Base-by-base conservation (phyloP, 2,113 vertebrate species). In the Tricholaema leucomelas region DNA sequence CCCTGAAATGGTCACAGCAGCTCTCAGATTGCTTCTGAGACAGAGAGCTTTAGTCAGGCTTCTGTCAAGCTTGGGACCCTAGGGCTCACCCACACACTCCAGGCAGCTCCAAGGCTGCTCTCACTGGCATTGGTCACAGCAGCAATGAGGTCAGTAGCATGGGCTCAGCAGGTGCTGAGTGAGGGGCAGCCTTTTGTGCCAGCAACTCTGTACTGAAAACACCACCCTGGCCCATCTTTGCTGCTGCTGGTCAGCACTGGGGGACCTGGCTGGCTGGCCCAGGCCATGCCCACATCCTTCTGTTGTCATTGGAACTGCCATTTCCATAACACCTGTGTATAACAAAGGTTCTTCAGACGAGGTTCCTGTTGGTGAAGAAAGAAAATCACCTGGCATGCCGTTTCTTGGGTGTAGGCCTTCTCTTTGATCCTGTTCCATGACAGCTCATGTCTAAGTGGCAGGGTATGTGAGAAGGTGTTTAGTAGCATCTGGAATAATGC, bases 361-460 rank as follows among this genome's bases (percentile, higher is more conserved):
- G 55, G 10, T 66, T 90, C 28, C 72, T 71, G 65, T 17, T 71
- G 35, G 8, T 56, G n/a, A 80, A 85, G 64, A 46, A 20, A 94
- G 65, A 84, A 71, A 80, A 90, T 35, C 64, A 88, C 58, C 54
- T 52, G 35, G 18, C 42, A 20, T 69, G 61, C 63, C 16, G 13
- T 79, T 81, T 69, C n/a, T 83, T 82, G 91, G 95, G 92, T 59
- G 88, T 95, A 86, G 86, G 90, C 58, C 58, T 90, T 28, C 14
- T 64, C 77, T 95, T 96, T 95, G 80, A 94, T 93, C 80, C 38
- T 88, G 12, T 90, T 95, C 59, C 74, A 30, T 79, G 64, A 88
- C 55, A 90, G 64, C 66, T 92, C 35, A 36, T 42, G 9, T 59
- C 0, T 80, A 77, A 85, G 60, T 8, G 42, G 40, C 81, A 35